phyloP scores from a whole-genome alignment of 2,888 invertebrate species.

The Ectemnius lituratus region DNA sequence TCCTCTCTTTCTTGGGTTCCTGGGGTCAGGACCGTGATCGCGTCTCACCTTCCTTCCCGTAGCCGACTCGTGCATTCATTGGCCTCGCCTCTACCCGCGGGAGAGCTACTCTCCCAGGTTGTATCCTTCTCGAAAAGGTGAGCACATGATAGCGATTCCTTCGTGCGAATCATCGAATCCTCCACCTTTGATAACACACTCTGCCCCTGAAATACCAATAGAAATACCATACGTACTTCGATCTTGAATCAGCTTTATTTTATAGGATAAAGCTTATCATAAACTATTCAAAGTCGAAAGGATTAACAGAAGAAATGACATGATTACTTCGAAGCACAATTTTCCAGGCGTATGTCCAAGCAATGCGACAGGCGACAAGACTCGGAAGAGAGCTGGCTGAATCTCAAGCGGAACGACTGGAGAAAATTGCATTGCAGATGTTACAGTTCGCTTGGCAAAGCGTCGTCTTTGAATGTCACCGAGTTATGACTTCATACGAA shows the following conservation, averaged over 20 bases:
- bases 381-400: background rate
- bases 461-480: constrained; percentile 1
- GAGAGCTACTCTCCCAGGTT: constrained; percentile 49
- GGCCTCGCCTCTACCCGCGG: constrained; percentile 58
- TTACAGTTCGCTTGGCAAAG: constrained; percentile 4
- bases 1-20: constrained; percentile 53
- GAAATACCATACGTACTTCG: background rate
- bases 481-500: constrained; percentile 4
- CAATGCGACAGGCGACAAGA: background rate
- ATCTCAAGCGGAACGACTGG: background rate
- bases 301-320: too few relatives aligned
- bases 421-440: constrained; percentile 3
- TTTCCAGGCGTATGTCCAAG: background rate
- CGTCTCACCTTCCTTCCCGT: constrained; percentile 64
- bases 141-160: constrained; percentile 27
- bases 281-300: too few relatives aligned
- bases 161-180: constrained; percentile 6
- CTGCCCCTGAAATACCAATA: background rate
- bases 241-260: background rate
- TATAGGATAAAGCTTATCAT: background rate
- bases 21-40: constrained; percentile 67
- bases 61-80: constrained; percentile 63
- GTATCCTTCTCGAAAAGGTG: constrained; percentile 35
- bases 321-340: background rate
- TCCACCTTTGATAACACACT: constrained; percentile 22